A percentile compares a stretch with the other conserved stretches of the same genome.
Evolutionary conservation across 2,113 vertebrate genomes (phyloP).

Genomic region (Ceyx margarethae): DNA sequence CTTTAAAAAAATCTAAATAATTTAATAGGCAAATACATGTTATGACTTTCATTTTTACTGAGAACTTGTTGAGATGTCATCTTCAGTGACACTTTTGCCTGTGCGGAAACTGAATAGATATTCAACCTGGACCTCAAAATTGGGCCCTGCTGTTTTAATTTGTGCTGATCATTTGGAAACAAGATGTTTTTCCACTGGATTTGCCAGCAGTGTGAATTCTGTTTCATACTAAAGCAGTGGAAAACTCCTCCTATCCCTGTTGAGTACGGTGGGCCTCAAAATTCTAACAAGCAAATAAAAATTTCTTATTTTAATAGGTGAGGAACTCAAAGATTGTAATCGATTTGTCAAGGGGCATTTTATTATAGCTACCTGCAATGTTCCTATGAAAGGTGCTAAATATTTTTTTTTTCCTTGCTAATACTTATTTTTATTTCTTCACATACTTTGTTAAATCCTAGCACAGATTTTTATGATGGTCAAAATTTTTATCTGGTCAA

Average conservation of each 20-base stretch:
- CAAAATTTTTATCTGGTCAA: background rate
- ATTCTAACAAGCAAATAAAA: background rate
- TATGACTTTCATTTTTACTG: background rate
- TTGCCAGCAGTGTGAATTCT: slow-evolving; percentile 11
- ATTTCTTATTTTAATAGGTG: background rate
- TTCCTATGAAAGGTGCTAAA: background rate
- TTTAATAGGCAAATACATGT: background rate
- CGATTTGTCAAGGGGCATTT: background rate
- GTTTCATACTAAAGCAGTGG: background rate
- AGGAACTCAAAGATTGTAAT: background rate
- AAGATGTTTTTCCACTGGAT: background rate
- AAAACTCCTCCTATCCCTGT: background rate
- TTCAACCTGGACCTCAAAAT: background rate
- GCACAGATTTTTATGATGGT: background rate
- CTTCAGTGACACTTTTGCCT: background rate
- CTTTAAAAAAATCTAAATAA: no score
- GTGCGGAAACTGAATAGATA: background rate
- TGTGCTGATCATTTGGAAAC: background rate
- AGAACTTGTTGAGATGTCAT: background rate
- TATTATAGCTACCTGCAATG: background rate
- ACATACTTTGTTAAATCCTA: background rate
- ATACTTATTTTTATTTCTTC: background rate
- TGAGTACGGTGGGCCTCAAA: background rate
- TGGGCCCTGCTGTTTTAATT: background rate
- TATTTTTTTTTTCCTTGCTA: background rate